Evolutionary conservation across 2,888 invertebrate species (phyloP), one percentile per base, ranked within the genome.

Genomic region (Bembecia ichneumoniformis): DNA sequence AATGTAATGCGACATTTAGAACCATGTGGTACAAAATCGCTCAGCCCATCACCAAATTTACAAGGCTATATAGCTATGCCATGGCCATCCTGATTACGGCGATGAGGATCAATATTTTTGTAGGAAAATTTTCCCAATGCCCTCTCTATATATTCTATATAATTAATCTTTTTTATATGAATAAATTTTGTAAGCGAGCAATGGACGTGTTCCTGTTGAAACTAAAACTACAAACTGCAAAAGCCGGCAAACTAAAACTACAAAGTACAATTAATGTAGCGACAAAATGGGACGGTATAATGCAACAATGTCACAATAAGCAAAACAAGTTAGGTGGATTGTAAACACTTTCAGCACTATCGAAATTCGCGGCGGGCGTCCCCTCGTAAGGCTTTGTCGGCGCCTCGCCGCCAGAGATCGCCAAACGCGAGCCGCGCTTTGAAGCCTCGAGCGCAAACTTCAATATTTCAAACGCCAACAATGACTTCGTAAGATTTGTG

Each of bases 401-500:
- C 53, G 51, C 53, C 53, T 66, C 60, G 3, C 63, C 61, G 52
- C 57, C 55, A 59, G 56, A 53, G 52, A 51, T 56, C 60, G 57
- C 62, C 67, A 74, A 76, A 72, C 54, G 65, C 55, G 49, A 49
- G 54, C 74, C 74, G 74, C 71, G 70, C 63, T 72, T 75, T 74
- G 66, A 64, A 58, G 66, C 62, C 57, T 67, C 61, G 58, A 64
- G 66, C 66, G 67, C 70, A 68, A 71, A 68, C 68, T 71, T 58
- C 73, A 77, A 82, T 84, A 84, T 78, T 77, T 84, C 78, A 82
- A 77, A 74, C 65, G 61, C 65, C 78, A 76, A 86, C 87, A 87
- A 87, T 86, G 84, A 84, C 82, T 61, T 58, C 57, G 77, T 68
- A 73, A 79, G 77, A 84, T 83, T 86, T 84, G 84, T 86, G 82